Evolutionary conservation across 1,140 invertebrate genomes (phyloP), one percentile per base, ranked within the genome.

Genomic region (Bilobella aurantiaca): DNA sequence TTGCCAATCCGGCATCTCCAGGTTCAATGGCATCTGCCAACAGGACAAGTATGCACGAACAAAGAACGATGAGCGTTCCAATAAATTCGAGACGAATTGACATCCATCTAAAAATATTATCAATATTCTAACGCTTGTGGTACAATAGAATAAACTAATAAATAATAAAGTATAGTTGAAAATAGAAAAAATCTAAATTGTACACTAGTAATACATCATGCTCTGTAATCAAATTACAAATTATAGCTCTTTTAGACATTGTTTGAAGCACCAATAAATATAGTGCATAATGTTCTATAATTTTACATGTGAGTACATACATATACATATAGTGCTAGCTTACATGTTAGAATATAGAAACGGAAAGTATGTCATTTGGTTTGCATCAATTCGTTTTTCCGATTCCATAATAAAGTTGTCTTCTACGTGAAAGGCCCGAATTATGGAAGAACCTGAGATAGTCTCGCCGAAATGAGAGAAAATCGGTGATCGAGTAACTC

Each of bases 51-150:
- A 96, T 73, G 1, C 91, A 87, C 58, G 93, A 83, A 74, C 90
- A 90, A 73, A 97, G 85, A 67, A 97, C 92, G 68, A 97, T 91
- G 42, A 91, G 77, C 78, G 94, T 94, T 61, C 91, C 92, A 58
- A 93, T 85, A 83, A 93, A 90, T 77, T 97, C 94, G 62, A 98
- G 80, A 29, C 93, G 91, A 88, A 34, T 58, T 16, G 16, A 28
- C 3, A 53, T 21, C 57, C 32, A 84, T 83, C 37, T 42, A 42
- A 42, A 42, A n/a, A n/a, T n/a, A n/a, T n/a, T n/a, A n/a, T n/a
- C n/a, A n/a, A n/a, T n/a, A n/a, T n/a, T n/a, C n/a, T n/a, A n/a
- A n/a, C n/a, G n/a, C n/a, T n/a, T n/a, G n/a, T n/a, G n/a, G n/a
- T n/a, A n/a, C n/a, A n/a, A n/a, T n/a, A n/a, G n/a, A n/a, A n/a